Base-by-base conservation (phyloP, 1,140 invertebrate genomes). In the Chironomus striatipennis region DNA sequence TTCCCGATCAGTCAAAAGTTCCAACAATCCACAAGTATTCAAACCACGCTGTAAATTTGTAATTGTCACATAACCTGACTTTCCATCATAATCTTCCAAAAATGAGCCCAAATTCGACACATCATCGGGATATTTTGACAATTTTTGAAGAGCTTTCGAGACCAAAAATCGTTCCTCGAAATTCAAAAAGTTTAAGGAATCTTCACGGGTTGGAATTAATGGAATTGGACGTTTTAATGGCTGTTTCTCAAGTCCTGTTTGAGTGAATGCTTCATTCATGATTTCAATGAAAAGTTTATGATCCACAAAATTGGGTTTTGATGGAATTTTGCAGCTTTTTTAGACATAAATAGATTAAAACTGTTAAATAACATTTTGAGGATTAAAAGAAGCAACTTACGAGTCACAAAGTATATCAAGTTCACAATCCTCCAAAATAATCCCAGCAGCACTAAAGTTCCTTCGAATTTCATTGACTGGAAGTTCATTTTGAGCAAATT, bases 191-290 rank as follows among this genome's bases (percentile, higher is more conserved):
- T 88, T 88, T 43, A 84, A 83, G 15, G 85, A 81, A 76, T 85
- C 83, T 77, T 88, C 87, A 75, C 84, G 78, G 20, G 86, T 85
- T 21, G 89, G 88, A 70, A 89, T 79, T 78, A 90, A 88, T 73
- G 88, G 85, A 1, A 89, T 77, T 0, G 90, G 90, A 65, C 85
- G 81, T 24, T 90, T 80, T 20, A 89, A 84, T 73, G 90, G 88
- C 47, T 86, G 85, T 73, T 87, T 85, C 81, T 91, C 89, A 75
- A 91, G 79, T 73, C 83, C 83, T 73, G 79, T 78, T 75, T 87
- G 85, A 2, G 87, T 86, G 74, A 91, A 87, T 21, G 88, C 86
- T 82, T 89, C 88, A 78, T 91, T 90, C 21, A 90, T 82, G 6
- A 85, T 82, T 57, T 85, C 80, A 64, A 84, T 85, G 80, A 92